Base-by-base conservation (phyloP, 2,888 invertebrate species). In the Lycia hirtaria region DNA sequence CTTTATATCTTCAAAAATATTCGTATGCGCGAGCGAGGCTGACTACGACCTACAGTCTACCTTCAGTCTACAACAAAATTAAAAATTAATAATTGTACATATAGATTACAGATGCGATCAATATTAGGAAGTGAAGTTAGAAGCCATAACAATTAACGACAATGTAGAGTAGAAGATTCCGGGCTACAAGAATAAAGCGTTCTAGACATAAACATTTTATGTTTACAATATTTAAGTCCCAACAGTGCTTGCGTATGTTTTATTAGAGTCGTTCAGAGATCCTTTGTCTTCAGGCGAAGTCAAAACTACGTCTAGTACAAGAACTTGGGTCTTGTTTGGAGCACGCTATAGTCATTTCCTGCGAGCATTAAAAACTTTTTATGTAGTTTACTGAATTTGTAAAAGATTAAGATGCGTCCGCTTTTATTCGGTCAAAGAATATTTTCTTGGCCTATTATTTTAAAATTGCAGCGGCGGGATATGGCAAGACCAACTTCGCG, bases 311-410 rank as follows among this genome's bases (percentile, higher is more conserved):
- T 60, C 57, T 60, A 60, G 62, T 45, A 60, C 28, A 37, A 38
- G 60, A 63, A 64, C 67, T 68, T 65, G 35, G 35, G 35, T 35
- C 17, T 17, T 12, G 67, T 62, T 69, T 60, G 62, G 59, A 62
- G 62, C 67, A 66, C 60, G 67, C 66, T 56, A 69, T 64, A 64
- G 56, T 57, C 58, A 67, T 72, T 72, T 69, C 73, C 72, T 66
- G 62, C 65, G 62, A 67, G 66, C 72, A 70, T 71, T 72, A 69
- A 71, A 55, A 73, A 74, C 70, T 71, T 72, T 70, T 69, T 54
- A 58, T 52, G 47, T 56, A 57, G 60, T 56, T 64, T 58, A 47
- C 54, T 60, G 50, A 56, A 44, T 40, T 52, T 49, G 43, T 49
- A 49, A 56, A 63, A 58, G 48, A 60, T 64, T 62, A 51, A 54